Evolutionary conservation across 2,797 vertebrate genomes (phyloP).

Genomic region (Oryzias dopingdopingensis): DNA sequence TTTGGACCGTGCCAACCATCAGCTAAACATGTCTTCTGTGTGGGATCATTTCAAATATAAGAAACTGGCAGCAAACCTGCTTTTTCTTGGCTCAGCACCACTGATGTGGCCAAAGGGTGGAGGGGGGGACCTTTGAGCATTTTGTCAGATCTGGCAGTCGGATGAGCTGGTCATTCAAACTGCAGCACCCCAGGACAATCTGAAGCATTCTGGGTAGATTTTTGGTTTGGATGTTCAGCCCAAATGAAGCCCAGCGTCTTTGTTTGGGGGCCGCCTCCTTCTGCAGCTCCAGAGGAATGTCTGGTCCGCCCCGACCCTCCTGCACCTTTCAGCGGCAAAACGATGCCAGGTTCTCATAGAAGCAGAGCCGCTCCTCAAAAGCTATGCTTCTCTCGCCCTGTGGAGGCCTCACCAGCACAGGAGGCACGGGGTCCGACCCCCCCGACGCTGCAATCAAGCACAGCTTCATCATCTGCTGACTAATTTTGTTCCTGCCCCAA

Average conservation of each 20-base stretch:
- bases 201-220: too few relatives aligned
- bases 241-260: background rate
- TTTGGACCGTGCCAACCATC: too few relatives aligned
- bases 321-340: constrained; percentile 66
- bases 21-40: too few relatives aligned
- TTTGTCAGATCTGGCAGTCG: constrained; percentile 56
- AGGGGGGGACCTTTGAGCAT: constrained; percentile 59
- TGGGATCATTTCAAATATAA: too few relatives aligned
- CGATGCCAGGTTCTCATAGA: constrained; percentile 55
- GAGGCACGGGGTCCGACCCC: constrained; percentile 48
- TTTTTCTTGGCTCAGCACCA: too few relatives aligned
- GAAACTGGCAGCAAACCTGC: too few relatives aligned
- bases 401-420: constrained; percentile 58
- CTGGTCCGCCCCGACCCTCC: constrained; percentile 43
- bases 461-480: constrained; percentile 85
- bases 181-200: too few relatives aligned
- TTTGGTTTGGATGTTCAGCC: too few relatives aligned
- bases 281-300: constrained; percentile 61
- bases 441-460: constrained; percentile 67
- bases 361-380: constrained; percentile 74
- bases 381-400: constrained; percentile 70
- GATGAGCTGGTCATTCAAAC: background rate
- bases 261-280: constrained; percentile 48
- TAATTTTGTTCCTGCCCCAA: constrained; percentile 76
- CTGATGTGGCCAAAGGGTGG: too few relatives aligned